Base-by-base conservation (phyloP, 1,140 invertebrate genomes). In the Dreissena rostriformis region DNA sequence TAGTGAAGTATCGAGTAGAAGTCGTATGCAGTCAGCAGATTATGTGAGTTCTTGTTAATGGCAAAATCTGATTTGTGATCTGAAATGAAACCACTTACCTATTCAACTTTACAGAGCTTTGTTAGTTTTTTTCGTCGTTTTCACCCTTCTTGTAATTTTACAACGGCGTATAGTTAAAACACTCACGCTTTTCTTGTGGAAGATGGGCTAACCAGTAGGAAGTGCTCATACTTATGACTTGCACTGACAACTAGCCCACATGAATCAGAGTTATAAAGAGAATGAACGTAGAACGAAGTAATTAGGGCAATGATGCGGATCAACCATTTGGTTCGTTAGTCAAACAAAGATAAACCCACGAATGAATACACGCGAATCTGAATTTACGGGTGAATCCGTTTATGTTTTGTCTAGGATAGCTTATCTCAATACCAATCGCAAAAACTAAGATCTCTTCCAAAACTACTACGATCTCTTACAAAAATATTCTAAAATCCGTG, bases 1-100 rank as follows among this genome's bases (percentile, higher is more conserved):
- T 76, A 83, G 28, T 83, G 81, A 71, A 83, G 74, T 5, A 83
- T 76, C 10, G 81, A 83, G 70, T 75, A 70, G 29, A 68, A 83
- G 51, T 83, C 81, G 19, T 83, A 83, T 5, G 15, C 57, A 51
- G 49, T 29, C 15, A 61, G 28, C 29, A 73, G 29, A 17, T 66
- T 72, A 28, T 82, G 61, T 22, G 49, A 52, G 22, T 81, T 72
- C 19, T 63, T 7, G 2, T 71, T 72, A 51, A 81, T 61, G 2
- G 29, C 17, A 49, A 81, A 81, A 51, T 81, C 68, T 65, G 12
- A 12, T 22, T 29, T 24, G 29, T 81, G 68, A 71, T 72, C 78
- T 81, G 68, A 14, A 77, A 67, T 63, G 5, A 11, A 76, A 53
- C n/a, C 49, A 73, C 5, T 2, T 63, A 12, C 39, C 2, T 39